Percentiles rank a stretch among this genome's conserved stretches.
These are phyloP conservation scores for Dendrolimus punctatus DNA, from an alignment of 1,140 invertebrate species.

Conservation along the genomic window DNA sequence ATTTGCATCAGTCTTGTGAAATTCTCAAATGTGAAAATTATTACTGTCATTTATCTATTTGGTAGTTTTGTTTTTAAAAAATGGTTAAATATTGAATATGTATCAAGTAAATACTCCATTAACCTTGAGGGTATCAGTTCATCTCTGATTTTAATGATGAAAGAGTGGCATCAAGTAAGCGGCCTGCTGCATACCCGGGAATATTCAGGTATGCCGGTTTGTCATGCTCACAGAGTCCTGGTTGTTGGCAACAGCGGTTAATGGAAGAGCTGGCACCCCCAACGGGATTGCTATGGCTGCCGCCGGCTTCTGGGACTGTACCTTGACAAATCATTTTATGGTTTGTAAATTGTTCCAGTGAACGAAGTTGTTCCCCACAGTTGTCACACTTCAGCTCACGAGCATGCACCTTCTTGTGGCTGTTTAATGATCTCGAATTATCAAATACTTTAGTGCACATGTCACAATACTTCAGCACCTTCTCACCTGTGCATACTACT, in stretches of 20 bases:
- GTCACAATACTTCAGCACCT: conserved; percentile 67
- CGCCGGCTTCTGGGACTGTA: conserved; percentile 36
- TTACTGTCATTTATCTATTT: conserved; percentile 61
- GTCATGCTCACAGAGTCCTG: conserved; percentile 67
- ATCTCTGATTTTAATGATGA: conserved; percentile 66
- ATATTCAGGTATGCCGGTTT: conserved; percentile 70
- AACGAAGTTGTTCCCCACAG: conserved; percentile 68
- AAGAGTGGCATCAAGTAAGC: conserved; percentile 62
- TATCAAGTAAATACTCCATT: conserved; percentile 28
- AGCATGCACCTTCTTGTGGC: conserved; percentile 70
- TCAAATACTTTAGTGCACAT: conserved; percentile 72
- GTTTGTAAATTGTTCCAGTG: conserved; percentile 66
- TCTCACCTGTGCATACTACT: conserved; percentile 69
- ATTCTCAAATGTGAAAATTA: conserved; percentile 66
- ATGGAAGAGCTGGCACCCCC: conserved; percentile 20
- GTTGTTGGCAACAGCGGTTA: conserved; percentile 61
- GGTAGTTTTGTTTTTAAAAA: conserved; percentile 62
- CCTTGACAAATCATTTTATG: conserved; percentile 63
- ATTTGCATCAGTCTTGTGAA: conserved; percentile 72
- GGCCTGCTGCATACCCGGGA: conserved; percentile 57
- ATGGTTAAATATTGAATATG: conserved; percentile 26
- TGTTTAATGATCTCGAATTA: conserved; percentile 70
- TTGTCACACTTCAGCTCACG: conserved; percentile 69
- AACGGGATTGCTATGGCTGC: conserved; percentile 24
- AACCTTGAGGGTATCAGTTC: conserved; percentile 52